Evolutionary conservation across 1,140 invertebrate genomes (phyloP).

Genomic region (Panulirus ornatus): DNA sequence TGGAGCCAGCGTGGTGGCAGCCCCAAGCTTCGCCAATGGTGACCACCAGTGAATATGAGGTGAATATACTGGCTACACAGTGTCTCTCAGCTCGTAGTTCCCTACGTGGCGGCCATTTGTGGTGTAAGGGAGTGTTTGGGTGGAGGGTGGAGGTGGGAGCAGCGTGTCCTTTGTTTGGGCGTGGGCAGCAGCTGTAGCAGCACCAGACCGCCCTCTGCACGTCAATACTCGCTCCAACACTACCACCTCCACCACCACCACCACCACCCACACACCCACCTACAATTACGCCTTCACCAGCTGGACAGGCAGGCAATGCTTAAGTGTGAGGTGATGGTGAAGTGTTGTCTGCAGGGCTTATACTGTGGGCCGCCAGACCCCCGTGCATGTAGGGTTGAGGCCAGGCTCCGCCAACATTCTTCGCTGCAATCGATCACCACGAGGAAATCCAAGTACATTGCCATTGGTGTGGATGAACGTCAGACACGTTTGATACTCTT

Average conservation of each 20-base stretch:
- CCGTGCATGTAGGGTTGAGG: conserved; percentile 2
- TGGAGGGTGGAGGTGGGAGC: conserved; percentile 33
- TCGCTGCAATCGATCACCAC: conserved; percentile 2
- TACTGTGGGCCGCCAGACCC: neutral
- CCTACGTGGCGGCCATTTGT: neutral
- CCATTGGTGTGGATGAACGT: neutral
- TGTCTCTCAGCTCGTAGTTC: conserved; percentile 1
- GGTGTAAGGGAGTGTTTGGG: conserved; percentile 10
- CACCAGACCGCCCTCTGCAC: conserved; percentile 40
- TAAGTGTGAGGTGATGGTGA: neutral
- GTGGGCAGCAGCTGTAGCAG: conserved; percentile 53
- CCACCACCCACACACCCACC: conserved; percentile 11
- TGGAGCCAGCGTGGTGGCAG: conserved; percentile 22
- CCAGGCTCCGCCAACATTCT: conserved; percentile 20
- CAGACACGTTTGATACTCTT: neutral
- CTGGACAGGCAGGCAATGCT: neutral
- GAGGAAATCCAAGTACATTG: neutral
- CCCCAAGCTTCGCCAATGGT: conserved; percentile 25
- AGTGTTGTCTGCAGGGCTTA: neutral
- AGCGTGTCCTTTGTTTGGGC: conserved; percentile 54
- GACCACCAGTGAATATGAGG: conserved; percentile 21
- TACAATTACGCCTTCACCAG: conserved; percentile 1
- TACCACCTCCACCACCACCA: conserved; percentile 16
- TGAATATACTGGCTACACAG: conserved; percentile 25
- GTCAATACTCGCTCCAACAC: conserved; percentile 38